These are phyloP conservation scores for Semicossyphus pulcher DNA, from an alignment of 2,113 vertebrate species.

Conservation along the genomic window DNA sequence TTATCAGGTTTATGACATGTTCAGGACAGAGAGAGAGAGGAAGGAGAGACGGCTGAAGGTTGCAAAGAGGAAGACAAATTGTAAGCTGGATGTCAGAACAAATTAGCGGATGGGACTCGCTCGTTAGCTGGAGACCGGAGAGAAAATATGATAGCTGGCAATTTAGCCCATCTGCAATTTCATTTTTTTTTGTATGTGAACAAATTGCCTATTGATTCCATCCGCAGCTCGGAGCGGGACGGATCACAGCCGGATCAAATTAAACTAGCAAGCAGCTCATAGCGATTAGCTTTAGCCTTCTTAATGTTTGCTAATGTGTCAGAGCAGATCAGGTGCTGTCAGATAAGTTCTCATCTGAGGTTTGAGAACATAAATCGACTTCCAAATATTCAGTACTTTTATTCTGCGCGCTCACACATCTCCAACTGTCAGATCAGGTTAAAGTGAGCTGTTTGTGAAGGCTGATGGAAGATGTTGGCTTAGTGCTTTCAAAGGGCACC, in stretches of 20 bases:
- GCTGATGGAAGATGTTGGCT: too few relatives aligned
- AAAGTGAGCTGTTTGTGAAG: neutral
- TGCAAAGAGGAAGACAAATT: neutral
- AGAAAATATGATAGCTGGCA: conserved; percentile 26
- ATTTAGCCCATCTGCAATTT: conserved; percentile 11
- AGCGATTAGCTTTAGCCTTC: neutral
- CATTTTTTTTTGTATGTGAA: conserved; percentile 24
- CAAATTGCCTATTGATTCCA: conserved; percentile 65
- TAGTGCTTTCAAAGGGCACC: too few relatives aligned
- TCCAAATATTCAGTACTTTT: neutral
- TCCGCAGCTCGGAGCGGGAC: neutral
- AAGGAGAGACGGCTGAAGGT: neutral
- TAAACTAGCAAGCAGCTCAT: neutral
- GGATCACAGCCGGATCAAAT: neutral
- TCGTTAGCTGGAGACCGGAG: conserved; percentile 20
- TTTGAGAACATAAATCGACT: conserved; percentile 7
- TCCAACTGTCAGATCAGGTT: neutral
- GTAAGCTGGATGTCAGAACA: conserved; percentile 2
- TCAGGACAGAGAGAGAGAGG: neutral
- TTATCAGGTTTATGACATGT: conserved; percentile 4
- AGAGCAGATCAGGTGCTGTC: neutral
- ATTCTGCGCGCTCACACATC: neutral
- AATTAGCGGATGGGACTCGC: conserved; percentile 21
- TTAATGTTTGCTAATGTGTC: neutral
- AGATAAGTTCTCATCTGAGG: neutral